Base-by-base conservation (phyloP, 2,888 invertebrate genomes). In the Nemotelus nigrinus region DNA sequence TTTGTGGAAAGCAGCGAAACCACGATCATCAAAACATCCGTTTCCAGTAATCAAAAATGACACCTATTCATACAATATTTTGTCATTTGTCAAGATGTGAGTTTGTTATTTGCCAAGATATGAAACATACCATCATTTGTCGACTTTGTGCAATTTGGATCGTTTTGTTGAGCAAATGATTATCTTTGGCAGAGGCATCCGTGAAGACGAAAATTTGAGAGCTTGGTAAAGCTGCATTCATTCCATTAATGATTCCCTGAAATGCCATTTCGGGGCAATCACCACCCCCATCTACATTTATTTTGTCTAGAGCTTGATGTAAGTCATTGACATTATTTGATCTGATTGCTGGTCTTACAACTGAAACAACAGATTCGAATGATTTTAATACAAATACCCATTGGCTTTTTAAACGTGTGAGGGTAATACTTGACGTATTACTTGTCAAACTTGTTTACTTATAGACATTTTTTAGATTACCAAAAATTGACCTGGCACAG, bases 191-290 rank as follows among this genome's bases (percentile, higher is more conserved):
- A 0, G 92, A 89, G 0, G 93, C 93, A 82, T 94, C 94, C 2
- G 94, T 93, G 84, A 94, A 93, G 45, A 94, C 93, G 82, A 93
- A 94, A 58, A 94, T 88, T 83, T 90, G 92, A 0, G 93, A 93
- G 77, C 89, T 88, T 0, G 93, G 92, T 10, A 90, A 86, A 58
- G 92, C 90, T 7, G 89, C 89, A 81, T 91, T 89, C 53, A 94
- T 86, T 0, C 93, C 93, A 78, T 90, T 84, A 76, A 89, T 88
- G 57, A 93, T 90, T 10, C 92, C 94, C 0, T 89, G 88, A 4
- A 93, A 84, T 0, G 92, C 90, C 88, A 90, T 92, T 86, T 94
- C 94, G 0, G 93, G 93, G 82, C 94, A 94, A 83, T 93, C 93
- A 0, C 92, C 92, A 1, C 94, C 93, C 0, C 93, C 93, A 80